Evolutionary conservation across 2,797 vertebrate genomes (phyloP), one percentile per base, ranked within the genome.

Genomic region (Darevskia nairensis): DNA sequence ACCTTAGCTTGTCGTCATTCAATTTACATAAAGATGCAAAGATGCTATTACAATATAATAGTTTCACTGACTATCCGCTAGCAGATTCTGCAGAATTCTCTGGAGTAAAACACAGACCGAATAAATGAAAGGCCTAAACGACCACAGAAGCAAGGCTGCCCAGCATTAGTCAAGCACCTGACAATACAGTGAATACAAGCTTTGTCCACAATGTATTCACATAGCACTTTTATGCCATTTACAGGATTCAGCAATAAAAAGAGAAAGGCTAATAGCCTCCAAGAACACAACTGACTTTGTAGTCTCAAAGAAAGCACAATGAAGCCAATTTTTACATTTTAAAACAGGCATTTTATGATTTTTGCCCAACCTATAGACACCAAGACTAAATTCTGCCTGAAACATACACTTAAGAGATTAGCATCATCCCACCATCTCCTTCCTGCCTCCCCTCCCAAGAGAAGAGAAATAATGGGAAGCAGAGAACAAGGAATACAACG

Each of bases 111-210:
- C 15, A 79, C 69, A 74, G 50, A 84, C 78, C 68, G 50, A 59
- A 59, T 35, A 55, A 91, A 82, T 9, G 77, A 39, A 88, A 88
- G 86, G 90, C 85, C 80, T 87, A 39, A 25, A 55, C 50, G 13
- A 66, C 25, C 84, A 90, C 1, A 79, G 10, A 39, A 82, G 85
- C 72, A 77, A n/a, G 29, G 77, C 82, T 77, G 59, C 5, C 75
- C 19, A 44, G 68, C 5, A 90, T 46, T 90, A 88, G 86, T 39
- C 75, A 84, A 82, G 72, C 69, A 87, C 87, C 86, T 87, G 86
- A 86, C 71, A 83, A 92, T 83, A 81, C n/a, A 88, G 3, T 21
- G 79, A 92, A 84, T 0, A 0, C 0, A 77, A 90, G 91, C 89
- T 88, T 90, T 89, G 89, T 21, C 68, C 8, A 2, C 2, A 1